Conservation (phyloP, 2,888 invertebrate genomes). For the Prenolepis imparis region DNA sequence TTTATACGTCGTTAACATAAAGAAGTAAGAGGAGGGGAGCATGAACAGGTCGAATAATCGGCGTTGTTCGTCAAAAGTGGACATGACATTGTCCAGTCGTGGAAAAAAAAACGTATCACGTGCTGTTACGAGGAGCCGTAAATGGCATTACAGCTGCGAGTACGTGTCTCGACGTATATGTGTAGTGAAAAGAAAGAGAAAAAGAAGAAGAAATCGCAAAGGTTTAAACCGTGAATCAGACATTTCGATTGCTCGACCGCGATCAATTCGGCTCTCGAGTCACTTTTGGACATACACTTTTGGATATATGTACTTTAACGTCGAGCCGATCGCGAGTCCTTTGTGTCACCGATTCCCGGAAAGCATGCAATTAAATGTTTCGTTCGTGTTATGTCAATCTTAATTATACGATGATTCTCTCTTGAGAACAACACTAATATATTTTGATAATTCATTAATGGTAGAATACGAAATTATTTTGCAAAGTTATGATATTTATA, state of each 20-base stretch:
- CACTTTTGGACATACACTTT: constrained; percentile 49
- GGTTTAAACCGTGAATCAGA: constrained; percentile 55
- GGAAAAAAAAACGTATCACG: constrained; percentile 45
- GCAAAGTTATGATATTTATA: neutral
- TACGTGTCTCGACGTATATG: constrained; percentile 27
- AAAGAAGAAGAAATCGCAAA: constrained; percentile 30
- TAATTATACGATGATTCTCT: neutral
- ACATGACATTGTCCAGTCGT: constrained; percentile 43
- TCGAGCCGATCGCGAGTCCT: constrained; percentile 26
- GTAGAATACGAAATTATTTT: neutral
- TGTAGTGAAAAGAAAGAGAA: constrained; percentile 23
- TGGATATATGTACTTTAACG: constrained; percentile 48
- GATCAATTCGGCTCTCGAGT: constrained; percentile 17
- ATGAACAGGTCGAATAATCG: constrained; percentile 50
- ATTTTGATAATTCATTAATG: neutral
- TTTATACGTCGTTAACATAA: constrained; percentile 50
- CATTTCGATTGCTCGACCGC: constrained; percentile 45
- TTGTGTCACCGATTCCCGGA: constrained; percentile 33
- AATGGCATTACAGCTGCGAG: constrained; percentile 56
- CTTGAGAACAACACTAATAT: neutral
- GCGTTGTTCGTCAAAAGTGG: constrained; percentile 69
- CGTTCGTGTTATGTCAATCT: constrained; percentile 28
- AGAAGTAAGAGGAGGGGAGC: neutral
- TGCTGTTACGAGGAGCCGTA: constrained; percentile 39
- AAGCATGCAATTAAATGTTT: constrained; percentile 29